These are phyloP conservation scores for Polydrusus pterygomalis DNA, from an alignment of 2,888 invertebrate genomes.

Conservation along the genomic window DNA sequence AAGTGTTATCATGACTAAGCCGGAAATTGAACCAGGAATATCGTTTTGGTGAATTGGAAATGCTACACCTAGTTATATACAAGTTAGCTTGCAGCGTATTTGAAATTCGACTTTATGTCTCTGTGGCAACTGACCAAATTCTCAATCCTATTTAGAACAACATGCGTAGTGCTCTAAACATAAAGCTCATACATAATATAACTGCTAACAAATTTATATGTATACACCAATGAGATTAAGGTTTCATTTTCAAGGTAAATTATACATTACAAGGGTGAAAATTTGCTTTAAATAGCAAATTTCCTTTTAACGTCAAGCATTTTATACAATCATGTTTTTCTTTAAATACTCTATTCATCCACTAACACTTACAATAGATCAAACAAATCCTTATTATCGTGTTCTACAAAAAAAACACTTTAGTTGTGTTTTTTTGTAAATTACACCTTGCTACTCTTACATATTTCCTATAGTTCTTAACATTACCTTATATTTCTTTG, in stretches of 20 bases:
- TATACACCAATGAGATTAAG: constrained; percentile 68
- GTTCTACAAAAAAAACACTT: constrained; percentile 33
- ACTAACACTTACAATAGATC: constrained; percentile 69
- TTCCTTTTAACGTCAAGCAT: constrained; percentile 65
- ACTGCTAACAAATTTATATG: constrained; percentile 63
- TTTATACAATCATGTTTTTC: constrained; percentile 59
- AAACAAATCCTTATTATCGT: constrained; percentile 58
- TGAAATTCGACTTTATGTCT: too few species aligned
- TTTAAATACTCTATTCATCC: constrained; percentile 70
- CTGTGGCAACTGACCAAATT: constrained; percentile 33
- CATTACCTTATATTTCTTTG: constrained; percentile 63
- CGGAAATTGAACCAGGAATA: too few species aligned
- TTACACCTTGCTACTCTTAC: constrained; percentile 15
- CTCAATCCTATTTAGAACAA: constrained; percentile 47
- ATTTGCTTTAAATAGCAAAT: constrained; percentile 21
- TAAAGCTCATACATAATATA: constrained; percentile 57
- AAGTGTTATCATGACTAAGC: too few species aligned
- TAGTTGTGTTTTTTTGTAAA: constrained; percentile 56
- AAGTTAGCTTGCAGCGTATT: too few species aligned
- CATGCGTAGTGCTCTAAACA: constrained; percentile 52
- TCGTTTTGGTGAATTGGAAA: too few species aligned
- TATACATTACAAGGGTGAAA: constrained; percentile 59
- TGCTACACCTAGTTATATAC: too few species aligned
- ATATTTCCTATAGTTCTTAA: constrained; percentile 64
- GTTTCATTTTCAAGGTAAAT: constrained; percentile 53